Evolutionary conservation across 35 echinoderm and acorn worm species (phyloP), one percentile per base, ranked within the genome.

Genomic region (Nesometra sesokonis): DNA sequence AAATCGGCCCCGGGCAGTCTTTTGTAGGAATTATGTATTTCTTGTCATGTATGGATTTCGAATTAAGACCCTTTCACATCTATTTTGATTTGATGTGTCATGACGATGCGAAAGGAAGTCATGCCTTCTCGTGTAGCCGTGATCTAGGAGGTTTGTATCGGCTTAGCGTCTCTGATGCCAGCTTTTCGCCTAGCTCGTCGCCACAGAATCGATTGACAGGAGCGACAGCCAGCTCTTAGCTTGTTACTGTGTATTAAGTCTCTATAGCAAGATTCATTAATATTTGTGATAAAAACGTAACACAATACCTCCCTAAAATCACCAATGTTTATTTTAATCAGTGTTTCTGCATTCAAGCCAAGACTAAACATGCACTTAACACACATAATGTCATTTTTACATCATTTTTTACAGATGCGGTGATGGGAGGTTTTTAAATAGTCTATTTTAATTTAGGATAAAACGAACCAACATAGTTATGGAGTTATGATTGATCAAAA

Each of bases 361-460:
- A 67, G 23, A 67, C 52, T 27, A 67, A 19, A 11, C 2, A 67
- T 67, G 52, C 52, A 67, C 9, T 67, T 27, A 67, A 27, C 52
- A 67, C 52, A 67, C 52, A 67, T 67, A 67, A 67, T 67, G 52
- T 67, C 52, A 67, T 67, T 67, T 67, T 67, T 67, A 67, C 52
- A 67, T 67, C 23, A 67, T 19, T 67, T 67, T 43, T 67, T 67
- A 19, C 52, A 67, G 52, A 67, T 67, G 52, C 21, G 21, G 52
- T 27, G 52, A 67, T 27, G 9, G 52, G 52, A 67, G 52, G 52
- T 67, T 67, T 67, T 27, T 1, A 67, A 67, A 19, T 15, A 27
- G 9, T 27, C 11, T 9, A 2, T 67, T 67, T 67, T 19, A 67
- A 19, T 67, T 67, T 19, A 67, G 23, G 2, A 67, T 17, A 19